These are phyloP conservation scores for Ceryle rudis DNA, from an alignment of 2,797 vertebrate species.

Conservation along the genomic window DNA sequence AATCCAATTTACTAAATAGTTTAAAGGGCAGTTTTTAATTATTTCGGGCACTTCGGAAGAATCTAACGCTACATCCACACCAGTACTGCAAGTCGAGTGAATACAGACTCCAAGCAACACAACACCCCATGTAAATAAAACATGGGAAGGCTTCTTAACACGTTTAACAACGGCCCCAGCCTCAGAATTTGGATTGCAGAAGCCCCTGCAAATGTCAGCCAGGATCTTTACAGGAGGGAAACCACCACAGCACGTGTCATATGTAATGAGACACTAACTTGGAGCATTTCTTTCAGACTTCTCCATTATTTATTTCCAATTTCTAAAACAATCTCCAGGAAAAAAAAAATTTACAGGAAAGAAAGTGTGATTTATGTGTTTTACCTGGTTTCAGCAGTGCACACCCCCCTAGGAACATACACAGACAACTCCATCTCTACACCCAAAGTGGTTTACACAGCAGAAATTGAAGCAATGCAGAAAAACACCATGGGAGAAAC, in stretches of 20 bases:
- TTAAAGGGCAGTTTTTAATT: constrained; percentile 42
- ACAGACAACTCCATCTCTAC: accelerated
- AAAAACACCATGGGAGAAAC: background rate
- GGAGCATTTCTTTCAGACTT: background rate
- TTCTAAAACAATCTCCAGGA: background rate
- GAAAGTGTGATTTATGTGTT: background rate
- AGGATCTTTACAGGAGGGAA: background rate
- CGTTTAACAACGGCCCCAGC: background rate
- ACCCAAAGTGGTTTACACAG: background rate
- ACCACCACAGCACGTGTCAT: accelerated
- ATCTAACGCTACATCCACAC: background rate
- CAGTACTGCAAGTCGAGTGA: background rate
- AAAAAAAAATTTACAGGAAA: background rate
- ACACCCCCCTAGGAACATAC: accelerated
- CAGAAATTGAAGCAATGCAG: background rate
- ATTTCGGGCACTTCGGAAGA: background rate
- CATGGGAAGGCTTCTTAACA: accelerated
- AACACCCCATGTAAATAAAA: background rate
- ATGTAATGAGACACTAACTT: background rate
- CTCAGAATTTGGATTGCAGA: background rate
- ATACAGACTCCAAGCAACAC: background rate
- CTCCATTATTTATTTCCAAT: no score
- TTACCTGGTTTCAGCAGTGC: background rate
- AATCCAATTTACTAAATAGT: constrained; percentile 63
- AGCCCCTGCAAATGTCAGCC: accelerated